These are phyloP conservation scores for Pavo muticus DNA, from an alignment of 2,113 vertebrate species.

Conservation along the genomic window DNA sequence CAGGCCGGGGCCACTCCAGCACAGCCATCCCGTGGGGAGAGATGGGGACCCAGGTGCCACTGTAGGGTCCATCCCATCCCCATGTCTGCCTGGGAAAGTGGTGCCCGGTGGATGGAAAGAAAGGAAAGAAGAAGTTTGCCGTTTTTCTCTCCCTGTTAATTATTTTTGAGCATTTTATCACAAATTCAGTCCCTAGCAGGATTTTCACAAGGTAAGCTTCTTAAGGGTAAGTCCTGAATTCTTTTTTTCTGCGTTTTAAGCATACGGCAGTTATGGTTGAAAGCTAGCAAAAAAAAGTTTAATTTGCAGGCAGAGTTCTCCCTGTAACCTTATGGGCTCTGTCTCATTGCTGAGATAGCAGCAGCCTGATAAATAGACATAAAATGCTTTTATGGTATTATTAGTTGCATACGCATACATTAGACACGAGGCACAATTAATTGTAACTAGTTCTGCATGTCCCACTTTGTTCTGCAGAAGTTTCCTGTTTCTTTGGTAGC, in stretches of 20 bases:
- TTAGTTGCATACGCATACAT: not conserved
- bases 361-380: not conserved
- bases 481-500: not conserved
- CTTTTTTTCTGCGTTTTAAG: not conserved
- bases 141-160: not conserved
- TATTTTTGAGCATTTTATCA: not conserved
- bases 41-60: too few relatives aligned
- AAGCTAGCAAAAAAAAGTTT: not conserved
- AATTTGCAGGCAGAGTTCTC: not conserved
- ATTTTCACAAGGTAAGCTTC: constrained; percentile 32
- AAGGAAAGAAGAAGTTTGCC: not conserved
- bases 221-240: not conserved
- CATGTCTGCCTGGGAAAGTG: not conserved
- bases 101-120: not conserved
- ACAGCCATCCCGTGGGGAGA: not conserved
- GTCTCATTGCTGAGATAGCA: not conserved
- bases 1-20: not conserved
- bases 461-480: not conserved
- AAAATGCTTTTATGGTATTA: not conserved
- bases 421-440: not conserved
- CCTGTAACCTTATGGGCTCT: not conserved
- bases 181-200: not conserved
- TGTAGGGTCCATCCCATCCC: not conserved
- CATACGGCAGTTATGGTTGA: not conserved
- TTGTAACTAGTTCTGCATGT: not conserved